phyloP scores from a whole-genome alignment of 2,888 invertebrate genomes.

The Fabriciana adippe region DNA sequence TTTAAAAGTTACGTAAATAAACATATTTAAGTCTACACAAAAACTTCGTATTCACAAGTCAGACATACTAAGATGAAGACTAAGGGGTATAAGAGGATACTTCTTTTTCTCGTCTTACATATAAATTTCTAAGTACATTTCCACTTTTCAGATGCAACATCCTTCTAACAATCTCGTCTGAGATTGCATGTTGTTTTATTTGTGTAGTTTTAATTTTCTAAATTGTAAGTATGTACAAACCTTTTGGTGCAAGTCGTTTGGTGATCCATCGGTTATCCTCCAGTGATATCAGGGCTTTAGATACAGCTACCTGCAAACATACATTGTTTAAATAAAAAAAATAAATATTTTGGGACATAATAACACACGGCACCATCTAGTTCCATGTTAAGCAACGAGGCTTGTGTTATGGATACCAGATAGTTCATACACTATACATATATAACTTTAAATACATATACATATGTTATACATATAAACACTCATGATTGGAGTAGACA shows the following conservation, averaged over 20 bases:
- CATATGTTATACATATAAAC: too few relatives aligned
- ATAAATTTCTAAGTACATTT: constrained; percentile 5
- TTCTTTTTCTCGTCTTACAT: constrained; percentile 4
- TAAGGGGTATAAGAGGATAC: neutral
- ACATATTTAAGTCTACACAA: constrained; percentile 6
- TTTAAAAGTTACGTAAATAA: neutral
- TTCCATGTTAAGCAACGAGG: too few relatives aligned
- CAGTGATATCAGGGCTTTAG: neutral
- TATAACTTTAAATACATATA: too few relatives aligned
- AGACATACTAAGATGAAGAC: constrained; percentile 11
- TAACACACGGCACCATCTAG: too few relatives aligned
- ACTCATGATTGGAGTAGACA: too few relatives aligned
- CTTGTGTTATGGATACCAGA: too few relatives aligned
- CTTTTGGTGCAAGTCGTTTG: constrained; percentile 50
- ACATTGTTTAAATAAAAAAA: neutral
- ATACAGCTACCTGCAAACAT: constrained; percentile 24
- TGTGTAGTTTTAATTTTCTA: neutral
- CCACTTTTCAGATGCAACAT: neutral
- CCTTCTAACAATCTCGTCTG: neutral
- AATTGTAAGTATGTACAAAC: constrained; percentile 49
- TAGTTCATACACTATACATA: too few relatives aligned
- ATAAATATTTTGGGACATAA: neutral
- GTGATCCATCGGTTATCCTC: constrained; percentile 57
- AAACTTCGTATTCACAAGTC: constrained; percentile 1
- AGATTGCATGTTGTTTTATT: neutral